These are phyloP conservation scores for Tachina fera DNA, from an alignment of 2,888 invertebrate species.

Conservation along the genomic window DNA sequence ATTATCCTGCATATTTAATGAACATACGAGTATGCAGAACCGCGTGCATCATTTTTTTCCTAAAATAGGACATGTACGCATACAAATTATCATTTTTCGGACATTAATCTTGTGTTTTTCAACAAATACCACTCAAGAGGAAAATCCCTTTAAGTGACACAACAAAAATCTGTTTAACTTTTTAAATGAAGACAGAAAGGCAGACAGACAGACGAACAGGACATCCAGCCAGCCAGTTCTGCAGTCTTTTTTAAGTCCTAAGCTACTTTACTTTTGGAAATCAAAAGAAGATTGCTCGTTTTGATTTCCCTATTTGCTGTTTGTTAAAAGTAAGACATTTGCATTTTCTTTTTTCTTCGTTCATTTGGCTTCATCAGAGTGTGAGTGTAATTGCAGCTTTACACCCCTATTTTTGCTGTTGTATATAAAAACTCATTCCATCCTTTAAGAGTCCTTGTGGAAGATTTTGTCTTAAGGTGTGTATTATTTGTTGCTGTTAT, in stretches of 20 bases:
- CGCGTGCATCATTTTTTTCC: constrained; percentile 29
- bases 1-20: constrained; percentile 3
- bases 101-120: constrained; percentile 74
- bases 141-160: constrained; percentile 71
- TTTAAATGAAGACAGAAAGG: constrained; percentile 50
- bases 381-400: constrained; percentile 40
- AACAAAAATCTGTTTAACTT: constrained; percentile 70
- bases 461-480: constrained; percentile 43
- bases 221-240: background rate
- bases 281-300: constrained; percentile 35
- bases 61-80: constrained; percentile 61
- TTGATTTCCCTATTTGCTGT: constrained; percentile 31
- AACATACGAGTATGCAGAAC: background rate
- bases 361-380: background rate
- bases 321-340: constrained; percentile 51
- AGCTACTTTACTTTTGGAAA: background rate
- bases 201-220: background rate
- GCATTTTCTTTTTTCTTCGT: constrained; percentile 47
- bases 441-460: constrained; percentile 18
- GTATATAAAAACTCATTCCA: background rate
- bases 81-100: constrained; percentile 76
- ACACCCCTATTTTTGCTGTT: constrained; percentile 23
- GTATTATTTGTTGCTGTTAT: constrained; percentile 18
- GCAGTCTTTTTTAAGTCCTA: constrained; percentile 1
- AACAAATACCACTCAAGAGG: constrained; percentile 67